Base-by-base conservation (phyloP, 2,797 vertebrate species). In the Dicrostonyx torquatus region DNA sequence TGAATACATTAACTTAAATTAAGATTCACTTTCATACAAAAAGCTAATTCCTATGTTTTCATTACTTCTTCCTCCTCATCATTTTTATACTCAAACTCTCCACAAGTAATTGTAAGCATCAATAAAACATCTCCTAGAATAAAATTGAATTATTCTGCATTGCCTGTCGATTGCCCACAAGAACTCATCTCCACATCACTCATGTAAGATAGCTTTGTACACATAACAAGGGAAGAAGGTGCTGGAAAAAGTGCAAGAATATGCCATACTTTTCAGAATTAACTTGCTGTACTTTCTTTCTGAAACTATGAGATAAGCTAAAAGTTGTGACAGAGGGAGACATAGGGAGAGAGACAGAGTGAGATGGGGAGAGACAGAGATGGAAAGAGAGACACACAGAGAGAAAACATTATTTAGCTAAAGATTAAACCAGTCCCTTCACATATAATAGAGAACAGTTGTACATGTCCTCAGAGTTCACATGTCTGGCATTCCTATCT, bases 1-100 rank as follows among this genome's bases (percentile, higher is more conserved):
- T 93, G 96, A 97, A 95, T 97, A 92, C 90, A 96, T 97, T 95
- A 92, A 94, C 95, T 97, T 93, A 91, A 24, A 92, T 95, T 97
- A 79, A 94, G 91, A 93, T 84, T 87, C 75, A 76, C 58, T 92
- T 80, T 79, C 66, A 84, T 92, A 82, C 48, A 78, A 85, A 37
- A 60, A 82, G 86, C 17, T n/a, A 94, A 45, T 88, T 88, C 1
- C 4, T 75, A 18, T 20, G 15, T 76, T 50, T 90, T 94, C 89
- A 90, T 85, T 82, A 68, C 40, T 66, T 91, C 20, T 12, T 89
- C 55, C 55, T 86, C 43, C 11, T 48, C 12, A 24, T 58, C n/a
- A n/a, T 48, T 87, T 70, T 90, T 48, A 31, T 40, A 45, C 43
- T n/a, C 87, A 83, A 48, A 86, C 40, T 85, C 62, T 45, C 5